A percentile compares a stretch with the other conserved stretches of the same genome.
These are phyloP conservation scores for Platysternon megacephalum DNA, from an alignment of 2,113 vertebrate species.

Conservation along the genomic window DNA sequence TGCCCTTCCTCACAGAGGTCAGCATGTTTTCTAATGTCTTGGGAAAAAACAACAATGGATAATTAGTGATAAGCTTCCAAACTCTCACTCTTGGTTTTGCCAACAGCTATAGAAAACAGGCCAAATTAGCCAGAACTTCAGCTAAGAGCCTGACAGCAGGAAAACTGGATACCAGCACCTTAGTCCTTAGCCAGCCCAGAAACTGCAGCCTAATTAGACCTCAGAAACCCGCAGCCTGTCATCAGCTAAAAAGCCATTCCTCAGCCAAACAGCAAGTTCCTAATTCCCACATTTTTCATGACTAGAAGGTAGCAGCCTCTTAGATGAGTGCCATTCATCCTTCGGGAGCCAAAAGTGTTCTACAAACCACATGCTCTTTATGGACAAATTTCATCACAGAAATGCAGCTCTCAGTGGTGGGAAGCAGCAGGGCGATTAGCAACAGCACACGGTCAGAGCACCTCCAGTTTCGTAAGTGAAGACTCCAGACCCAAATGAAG, in stretches of 20 bases:
- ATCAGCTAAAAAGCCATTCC: no score
- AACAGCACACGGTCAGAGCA: rapidly evolving
- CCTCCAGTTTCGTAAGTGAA: rapidly evolving
- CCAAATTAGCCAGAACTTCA: neutral
- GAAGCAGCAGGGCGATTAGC: neutral
- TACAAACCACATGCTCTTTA: neutral
- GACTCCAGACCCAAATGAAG: neutral
- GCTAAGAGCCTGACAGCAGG: rapidly evolving
- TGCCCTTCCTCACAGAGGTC: conserved; percentile 83
- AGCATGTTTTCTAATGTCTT: conserved; percentile 90
- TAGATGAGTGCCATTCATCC: neutral
- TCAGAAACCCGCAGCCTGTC: neutral
- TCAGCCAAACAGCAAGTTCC: neutral
- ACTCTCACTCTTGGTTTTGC: rapidly evolving
- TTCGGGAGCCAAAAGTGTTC: neutral
- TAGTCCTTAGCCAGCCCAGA: neutral
- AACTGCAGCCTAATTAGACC: neutral
- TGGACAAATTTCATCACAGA: neutral
- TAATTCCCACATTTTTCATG: rapidly evolving
- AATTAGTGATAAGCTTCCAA: rapidly evolving
- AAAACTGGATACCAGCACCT: neutral
- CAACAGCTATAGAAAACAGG: neutral
- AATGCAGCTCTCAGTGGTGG: neutral
- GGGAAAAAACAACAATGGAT: rapidly evolving
- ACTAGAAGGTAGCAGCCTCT: neutral